Conservation (phyloP, 2,113 vertebrate species). For the Oxyura jamaicensis region DNA sequence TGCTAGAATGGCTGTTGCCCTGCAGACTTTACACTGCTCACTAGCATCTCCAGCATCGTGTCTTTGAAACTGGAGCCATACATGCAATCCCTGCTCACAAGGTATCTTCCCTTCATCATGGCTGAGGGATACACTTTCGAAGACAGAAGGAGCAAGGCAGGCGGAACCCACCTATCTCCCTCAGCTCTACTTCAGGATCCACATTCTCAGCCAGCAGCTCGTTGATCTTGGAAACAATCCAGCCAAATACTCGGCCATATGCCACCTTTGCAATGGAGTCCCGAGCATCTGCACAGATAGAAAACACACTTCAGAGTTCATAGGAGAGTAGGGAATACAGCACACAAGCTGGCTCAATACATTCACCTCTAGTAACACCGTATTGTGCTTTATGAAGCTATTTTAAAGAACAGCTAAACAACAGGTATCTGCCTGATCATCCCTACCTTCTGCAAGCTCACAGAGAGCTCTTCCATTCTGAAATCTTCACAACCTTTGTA, state of each 20-base stretch:
- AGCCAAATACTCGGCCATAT: conserved; percentile 79
- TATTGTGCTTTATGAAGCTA: not conserved
- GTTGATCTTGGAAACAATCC: conserved; percentile 83
- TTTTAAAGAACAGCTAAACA: not conserved
- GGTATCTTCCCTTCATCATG: accelerated
- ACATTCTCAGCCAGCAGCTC: conserved; percentile 73
- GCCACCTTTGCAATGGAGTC: conserved; percentile 81
- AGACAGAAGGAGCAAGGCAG: not conserved
- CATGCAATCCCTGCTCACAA: accelerated
- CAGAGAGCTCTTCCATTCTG: not conserved
- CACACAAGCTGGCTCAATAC: not conserved
- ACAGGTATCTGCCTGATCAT: not conserved
- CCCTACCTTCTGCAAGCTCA: not conserved
- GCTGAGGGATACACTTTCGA: not conserved
- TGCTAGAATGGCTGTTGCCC: not conserved
- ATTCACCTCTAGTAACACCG: not conserved
- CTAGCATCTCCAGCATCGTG: not conserved
- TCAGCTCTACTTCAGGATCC: conserved; percentile 65
- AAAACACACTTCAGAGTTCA: not conserved
- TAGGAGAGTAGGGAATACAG: not conserved
- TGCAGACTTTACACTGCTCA: not conserved
- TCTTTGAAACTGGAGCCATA: not conserved
- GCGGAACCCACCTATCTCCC: conserved; percentile 77
- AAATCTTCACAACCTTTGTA: not conserved
- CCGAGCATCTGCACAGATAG: conserved; percentile 71